Base-by-base conservation (phyloP, 2,797 vertebrate species). In the Onychomys arenicola region DNA sequence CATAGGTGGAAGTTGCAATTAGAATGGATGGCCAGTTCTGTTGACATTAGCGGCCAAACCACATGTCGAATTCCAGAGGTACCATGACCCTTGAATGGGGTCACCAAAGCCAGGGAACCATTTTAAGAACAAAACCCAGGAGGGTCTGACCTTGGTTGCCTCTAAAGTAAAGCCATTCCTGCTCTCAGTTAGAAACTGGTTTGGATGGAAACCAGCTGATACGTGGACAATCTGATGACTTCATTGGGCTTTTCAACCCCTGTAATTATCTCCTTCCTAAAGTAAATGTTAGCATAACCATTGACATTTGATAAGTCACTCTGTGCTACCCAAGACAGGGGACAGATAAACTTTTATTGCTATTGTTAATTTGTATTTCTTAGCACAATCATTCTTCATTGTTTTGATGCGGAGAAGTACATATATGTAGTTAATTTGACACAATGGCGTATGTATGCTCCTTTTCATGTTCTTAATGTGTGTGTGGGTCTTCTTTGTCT, bases 281-380 rank as follows among this genome's bases (percentile, higher is more conserved):
- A 97, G 89, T 97, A 97, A 97, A 97, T 93, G 89, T 97, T 97
- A 97, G 81, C 43, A 21, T 96, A 97, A 90, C 95, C 91, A 21
- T 40, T 95, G 94, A 84, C 94, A 97, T 97, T 95, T 95, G 94
- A 71, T 96, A 96, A 97, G 94, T 81, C 65, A 37, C 63, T 85
- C 88, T 86, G 43, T 85, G 71, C 46, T 90, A 80, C 76, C 27
- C 87, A 90, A 88, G 80, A 81, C 52, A 46, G 90, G 71, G 85
- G 59, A 43, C 6, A 69, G 82, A 94, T 89, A 71, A 90, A 91
- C 23, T 90, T 94, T 65, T 75, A 89, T 85, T 85, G 81, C 85
- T 94, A 89, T 92, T 88, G 59, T 90, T 95, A 57, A 82, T 89
- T 88, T 32, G 23, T 37, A 87, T 92, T 95, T 93, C 29, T 87